Evolutionary conservation across 2,888 invertebrate species (phyloP).

Genomic region (Desoria tigrina): DNA sequence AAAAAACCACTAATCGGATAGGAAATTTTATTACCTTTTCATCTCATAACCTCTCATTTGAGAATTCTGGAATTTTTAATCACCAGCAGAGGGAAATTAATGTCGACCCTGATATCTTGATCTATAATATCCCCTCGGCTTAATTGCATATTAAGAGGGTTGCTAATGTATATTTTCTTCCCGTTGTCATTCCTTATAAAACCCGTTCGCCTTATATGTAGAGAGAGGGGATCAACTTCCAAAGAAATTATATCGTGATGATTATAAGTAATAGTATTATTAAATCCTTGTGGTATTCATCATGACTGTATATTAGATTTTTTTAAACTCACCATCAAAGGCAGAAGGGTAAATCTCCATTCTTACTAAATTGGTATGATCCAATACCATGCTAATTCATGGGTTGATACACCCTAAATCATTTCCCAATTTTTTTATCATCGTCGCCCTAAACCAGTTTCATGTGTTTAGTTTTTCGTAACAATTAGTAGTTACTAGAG

Average conservation of each 20-base stretch:
- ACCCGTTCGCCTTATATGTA: no score
- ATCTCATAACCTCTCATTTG: constrained; percentile 23
- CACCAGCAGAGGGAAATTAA: constrained; percentile 52
- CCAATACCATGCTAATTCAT: constrained; percentile 11
- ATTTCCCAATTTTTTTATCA: background rate
- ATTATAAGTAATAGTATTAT: background rate
- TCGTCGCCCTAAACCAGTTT: constrained; percentile 1
- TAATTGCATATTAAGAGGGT: constrained; percentile 40
- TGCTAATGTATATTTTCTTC: constrained; percentile 4
- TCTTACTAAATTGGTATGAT: constrained; percentile 2
- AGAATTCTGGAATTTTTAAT: constrained; percentile 38
- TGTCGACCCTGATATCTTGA: constrained; percentile 52
- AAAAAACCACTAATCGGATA: constrained; percentile 14
- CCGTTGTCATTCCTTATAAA: no score
- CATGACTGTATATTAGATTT: constrained; percentile 5
- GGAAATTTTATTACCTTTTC: constrained; percentile 23
- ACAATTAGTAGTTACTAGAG: no score
- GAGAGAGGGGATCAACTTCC: no score
- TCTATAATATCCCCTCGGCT: constrained; percentile 48
- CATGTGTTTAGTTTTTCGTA: background rate
- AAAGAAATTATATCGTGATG: constrained; percentile 11
- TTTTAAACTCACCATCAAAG: constrained; percentile 1
- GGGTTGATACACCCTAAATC: constrained; percentile 10
- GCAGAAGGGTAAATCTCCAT: background rate
- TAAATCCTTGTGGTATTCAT: constrained; percentile 17